Percentiles rank a stretch among this genome's conserved stretches.
These are phyloP conservation scores for Catharus ustulatus DNA, from an alignment of 2,797 vertebrate species.

Conservation along the genomic window DNA sequence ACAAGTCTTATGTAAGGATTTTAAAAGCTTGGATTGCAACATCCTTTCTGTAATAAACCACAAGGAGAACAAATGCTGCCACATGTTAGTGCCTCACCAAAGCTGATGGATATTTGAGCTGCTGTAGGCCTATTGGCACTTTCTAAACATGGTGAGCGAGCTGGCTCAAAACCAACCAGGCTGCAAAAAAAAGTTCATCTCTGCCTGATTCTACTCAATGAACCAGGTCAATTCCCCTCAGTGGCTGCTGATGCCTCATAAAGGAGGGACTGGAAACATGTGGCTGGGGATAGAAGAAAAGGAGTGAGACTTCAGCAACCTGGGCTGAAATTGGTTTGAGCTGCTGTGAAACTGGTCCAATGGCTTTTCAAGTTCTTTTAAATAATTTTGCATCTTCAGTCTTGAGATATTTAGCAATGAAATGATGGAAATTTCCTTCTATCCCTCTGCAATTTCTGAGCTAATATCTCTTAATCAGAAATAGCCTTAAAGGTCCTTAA, in stretches of 20 bases:
- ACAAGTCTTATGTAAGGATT: not conserved
- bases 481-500: not conserved
- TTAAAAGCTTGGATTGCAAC: not conserved
- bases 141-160: not conserved
- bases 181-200: not conserved
- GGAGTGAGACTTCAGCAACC: not conserved
- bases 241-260: not conserved
- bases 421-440: not conserved
- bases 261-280: not conserved
- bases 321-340: not conserved
- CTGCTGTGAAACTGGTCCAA: not conserved
- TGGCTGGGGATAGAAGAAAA: not conserved
- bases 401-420: not conserved
- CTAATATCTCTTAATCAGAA: not conserved
- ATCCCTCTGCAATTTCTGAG: not conserved
- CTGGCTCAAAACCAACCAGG: not conserved
- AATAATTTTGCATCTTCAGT: not conserved
- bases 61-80: no score
- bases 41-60: not conserved
- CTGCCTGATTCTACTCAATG: not conserved
- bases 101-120: not conserved
- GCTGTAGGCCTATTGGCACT: not conserved
- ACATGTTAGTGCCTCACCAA: not conserved
- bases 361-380: not conserved
- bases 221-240: not conserved